Evolutionary conservation across 2,113 vertebrate genomes (phyloP), one percentile per base, ranked within the genome.

Genomic region (Boulengeromyrus knoepffleri): DNA sequence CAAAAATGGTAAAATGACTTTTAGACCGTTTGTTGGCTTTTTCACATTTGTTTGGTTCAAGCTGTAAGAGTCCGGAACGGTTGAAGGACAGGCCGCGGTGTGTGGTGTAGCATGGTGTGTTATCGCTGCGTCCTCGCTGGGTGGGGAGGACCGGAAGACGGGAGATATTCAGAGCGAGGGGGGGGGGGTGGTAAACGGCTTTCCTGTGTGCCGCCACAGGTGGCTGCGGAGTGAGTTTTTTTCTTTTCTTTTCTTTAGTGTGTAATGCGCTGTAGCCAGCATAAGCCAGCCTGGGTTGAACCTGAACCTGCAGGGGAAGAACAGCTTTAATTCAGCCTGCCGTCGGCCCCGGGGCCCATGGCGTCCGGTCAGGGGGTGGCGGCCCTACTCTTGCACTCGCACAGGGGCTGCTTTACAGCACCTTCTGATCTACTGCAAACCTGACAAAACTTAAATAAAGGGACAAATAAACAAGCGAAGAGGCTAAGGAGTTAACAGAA

Each of bases 121-220:
- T 56, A 15, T 49, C 45, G 8, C 15, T 77, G 21, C 70, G 46
- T 89, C 62, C 66, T 80, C 47, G 21, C 45, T 19, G 62, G 2
- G 56, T 50, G 84, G 89, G 89, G 84, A 39, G 46, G 53, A 90
- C 52, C 21, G 77, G 77, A 89, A 86, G 24, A 24, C 21, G 6
- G 56, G 58, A 39, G 56, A 39, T 46, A 24, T 85, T 89, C 42
- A 62, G 50, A 47, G 21, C 5, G 31, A 1, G 31, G 9, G 3
- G n/a, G 3, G n/a, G 52, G 52, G 17, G 58, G 31, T 31, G 85
- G 21, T 45, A 52, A 74, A 80, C 46, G 62, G 45, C 86, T 77
- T 90, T 90, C 85, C 89, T 77, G 52, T 83, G 70, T 7, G n/a
- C 89, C 3, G 42, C 56, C 85, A 83, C 56, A 90, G 89, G 85